phyloP scores from a whole-genome alignment of 1,140 invertebrate species.

The Neodiprion fabricii region DNA sequence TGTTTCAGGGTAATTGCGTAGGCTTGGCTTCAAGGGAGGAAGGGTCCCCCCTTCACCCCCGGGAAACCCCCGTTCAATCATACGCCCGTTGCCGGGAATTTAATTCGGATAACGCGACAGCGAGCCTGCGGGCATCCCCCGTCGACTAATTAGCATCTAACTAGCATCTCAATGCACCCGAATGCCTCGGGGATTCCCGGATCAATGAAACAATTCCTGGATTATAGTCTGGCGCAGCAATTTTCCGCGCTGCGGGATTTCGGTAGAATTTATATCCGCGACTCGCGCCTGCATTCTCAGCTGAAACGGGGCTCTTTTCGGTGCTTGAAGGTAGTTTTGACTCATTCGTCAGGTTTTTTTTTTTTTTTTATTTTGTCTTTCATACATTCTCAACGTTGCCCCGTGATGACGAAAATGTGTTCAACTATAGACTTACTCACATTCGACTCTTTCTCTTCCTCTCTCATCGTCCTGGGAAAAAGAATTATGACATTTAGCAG shows the following conservation, averaged over 20 bases:
- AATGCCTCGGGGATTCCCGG: background rate
- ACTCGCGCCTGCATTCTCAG: too few relatives aligned
- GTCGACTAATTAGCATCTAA: constrained; percentile 1
- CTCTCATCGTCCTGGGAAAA: background rate
- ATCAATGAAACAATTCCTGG: background rate
- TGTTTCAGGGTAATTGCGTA: too few relatives aligned
- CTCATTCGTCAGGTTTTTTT: background rate
- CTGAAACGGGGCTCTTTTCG: too few relatives aligned
- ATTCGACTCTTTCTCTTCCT: background rate
- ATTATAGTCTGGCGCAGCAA: background rate
- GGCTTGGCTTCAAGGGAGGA: too few relatives aligned
- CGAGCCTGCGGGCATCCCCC: background rate
- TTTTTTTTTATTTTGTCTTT: background rate
- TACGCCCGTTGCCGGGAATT: background rate
- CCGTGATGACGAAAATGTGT: too few relatives aligned
- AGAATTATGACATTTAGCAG: background rate
- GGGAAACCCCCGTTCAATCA: too few relatives aligned
- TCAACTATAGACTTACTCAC: background rate
- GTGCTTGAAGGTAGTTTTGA: background rate
- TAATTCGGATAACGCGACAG: background rate
- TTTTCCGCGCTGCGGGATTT: background rate
- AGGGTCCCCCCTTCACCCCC: too few relatives aligned
- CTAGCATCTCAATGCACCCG: background rate
- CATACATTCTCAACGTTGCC: background rate
- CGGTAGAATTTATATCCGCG: too few relatives aligned